Percentiles rank a stretch among this genome's conserved stretches.
These are phyloP conservation scores for Sandelia bainsii DNA, from an alignment of 2,797 vertebrate genomes.

Conservation along the genomic window DNA sequence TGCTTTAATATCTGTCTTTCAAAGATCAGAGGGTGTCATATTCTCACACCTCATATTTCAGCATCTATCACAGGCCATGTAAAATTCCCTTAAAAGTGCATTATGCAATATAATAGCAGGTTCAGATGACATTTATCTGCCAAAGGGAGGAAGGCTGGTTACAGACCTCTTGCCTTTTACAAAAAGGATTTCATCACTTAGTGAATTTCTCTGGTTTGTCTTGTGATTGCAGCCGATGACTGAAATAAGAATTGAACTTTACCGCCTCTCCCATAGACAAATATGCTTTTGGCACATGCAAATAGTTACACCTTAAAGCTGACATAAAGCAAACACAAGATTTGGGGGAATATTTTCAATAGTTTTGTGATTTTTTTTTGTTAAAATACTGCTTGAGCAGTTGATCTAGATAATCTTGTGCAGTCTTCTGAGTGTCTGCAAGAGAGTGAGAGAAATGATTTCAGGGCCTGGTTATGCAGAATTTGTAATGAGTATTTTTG, in stretches of 20 bases:
- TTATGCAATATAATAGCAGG: slow-evolving; percentile 81
- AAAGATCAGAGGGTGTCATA: slow-evolving; percentile 83
- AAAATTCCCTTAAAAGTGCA: slow-evolving; percentile 80
- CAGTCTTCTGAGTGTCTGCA: slow-evolving; percentile 39
- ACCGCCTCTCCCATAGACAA: slow-evolving; percentile 26
- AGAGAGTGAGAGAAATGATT: slow-evolving; percentile 72
- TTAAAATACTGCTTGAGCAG: slow-evolving; percentile 46
- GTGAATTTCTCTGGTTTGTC: slow-evolving; percentile 56
- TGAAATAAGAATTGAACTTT: slow-evolving; percentile 64
- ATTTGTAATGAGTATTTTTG: slow-evolving; percentile 98
- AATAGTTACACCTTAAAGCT: slow-evolving; percentile 42
- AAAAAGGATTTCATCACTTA: slow-evolving; percentile 77
- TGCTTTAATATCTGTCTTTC: slow-evolving; percentile 83
- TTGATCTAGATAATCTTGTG: slow-evolving; percentile 69
- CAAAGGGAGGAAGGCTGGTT: slow-evolving; percentile 64
- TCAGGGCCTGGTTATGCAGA: slow-evolving; percentile 88
- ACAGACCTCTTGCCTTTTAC: slow-evolving; percentile 74
- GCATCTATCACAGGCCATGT: slow-evolving; percentile 77
- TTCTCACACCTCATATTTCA: slow-evolving; percentile 76
- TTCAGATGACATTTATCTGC: slow-evolving; percentile 75
- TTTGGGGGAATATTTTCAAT: slow-evolving; percentile 38
- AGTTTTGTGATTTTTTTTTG: slow-evolving; percentile 36
- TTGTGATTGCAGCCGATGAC: slow-evolving; percentile 58
- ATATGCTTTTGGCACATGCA: slow-evolving; percentile 24
- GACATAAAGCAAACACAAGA: slow-evolving; percentile 34